Conservation (phyloP, 2,888 invertebrate genomes). For the Drosophila villosipedis region DNA sequence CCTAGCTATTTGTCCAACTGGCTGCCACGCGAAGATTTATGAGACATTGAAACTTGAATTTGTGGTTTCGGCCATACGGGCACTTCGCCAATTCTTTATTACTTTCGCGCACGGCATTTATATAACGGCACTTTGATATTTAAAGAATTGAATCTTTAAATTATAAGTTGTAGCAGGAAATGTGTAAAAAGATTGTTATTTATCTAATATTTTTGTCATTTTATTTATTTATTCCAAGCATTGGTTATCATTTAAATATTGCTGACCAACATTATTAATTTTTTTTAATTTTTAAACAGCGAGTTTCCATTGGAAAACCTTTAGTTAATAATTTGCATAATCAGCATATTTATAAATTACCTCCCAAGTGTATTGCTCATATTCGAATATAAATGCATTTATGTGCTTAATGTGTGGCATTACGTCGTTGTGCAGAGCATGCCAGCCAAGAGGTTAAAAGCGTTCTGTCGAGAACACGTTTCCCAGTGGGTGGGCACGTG, state of each 20-base stretch:
- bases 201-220: neutral
- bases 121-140: neutral
- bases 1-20: conserved; percentile 28
- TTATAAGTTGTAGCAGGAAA: neutral
- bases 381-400: conserved; percentile 16
- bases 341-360: conserved; percentile 2
- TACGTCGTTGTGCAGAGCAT: conserved; percentile 25
- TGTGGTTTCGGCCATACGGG: conserved; percentile 49
- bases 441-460: conserved; percentile 25
- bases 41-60: conserved; percentile 64
- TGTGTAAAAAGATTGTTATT: neutral
- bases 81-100: conserved; percentile 10
- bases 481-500: conserved; percentile 29
- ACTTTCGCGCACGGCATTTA: conserved; percentile 5
- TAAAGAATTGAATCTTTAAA: neutral
- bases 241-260: neutral
- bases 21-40: conserved; percentile 60
- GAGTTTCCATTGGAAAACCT: too few species aligned
- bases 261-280: too few species aligned
- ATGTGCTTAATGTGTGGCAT: conserved; percentile 41
- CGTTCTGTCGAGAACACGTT: neutral
- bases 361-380: conserved; percentile 10
- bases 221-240: neutral
- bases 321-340: neutral
- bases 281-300: neutral